Base-by-base conservation (phyloP, 1,140 invertebrate genomes). In the Thaumatotibia leucotreta region DNA sequence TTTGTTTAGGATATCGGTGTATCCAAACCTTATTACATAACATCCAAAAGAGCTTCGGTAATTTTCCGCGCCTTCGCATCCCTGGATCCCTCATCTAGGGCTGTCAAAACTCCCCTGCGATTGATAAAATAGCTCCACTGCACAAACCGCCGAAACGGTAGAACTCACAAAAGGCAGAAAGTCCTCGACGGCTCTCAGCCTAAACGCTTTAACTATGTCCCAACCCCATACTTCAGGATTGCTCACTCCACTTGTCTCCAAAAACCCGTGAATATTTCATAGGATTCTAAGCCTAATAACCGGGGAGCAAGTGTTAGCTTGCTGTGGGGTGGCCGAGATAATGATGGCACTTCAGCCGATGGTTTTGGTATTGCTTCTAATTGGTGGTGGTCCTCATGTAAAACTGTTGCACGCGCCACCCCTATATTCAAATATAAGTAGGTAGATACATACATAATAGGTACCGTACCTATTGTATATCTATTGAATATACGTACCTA, bases 141-240 rank as follows among this genome's bases (percentile, higher is more conserved):
- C 76, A 76, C 64, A 79, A 79, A 82, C 75, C 79, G 73, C 82
- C 75, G 82, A 89, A 89, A 88, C 85, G 86, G 82, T 84, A 87
- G 84, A 84, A 82, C 82, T 78, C 79, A 88, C 82, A 89, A 91
- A 89, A 88, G 84, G 82, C 83, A 80, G 76, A 73, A 73, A 62
- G 74, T 80, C 79, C 86, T 89, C 77, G 64, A 86, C 75, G 69
- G 66, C 84, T 80, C 88, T 90, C 82, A 67, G 76, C 82, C 79
- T 90, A 90, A 90, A 89, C 88, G 88, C 85, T 90, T 90, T 88
- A 90, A 89, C 88, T 84, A 88, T 88, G 82, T 86, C 84, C 86
- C 86, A 77, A 83, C 88, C 86, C 86, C 78, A 82, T 83, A 80
- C 83, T 90, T 73, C 78, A 90, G 80, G 86, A 85, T 77, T 90